Conservation (phyloP, 2,888 invertebrate genomes). For the Pherbina coryleti region DNA sequence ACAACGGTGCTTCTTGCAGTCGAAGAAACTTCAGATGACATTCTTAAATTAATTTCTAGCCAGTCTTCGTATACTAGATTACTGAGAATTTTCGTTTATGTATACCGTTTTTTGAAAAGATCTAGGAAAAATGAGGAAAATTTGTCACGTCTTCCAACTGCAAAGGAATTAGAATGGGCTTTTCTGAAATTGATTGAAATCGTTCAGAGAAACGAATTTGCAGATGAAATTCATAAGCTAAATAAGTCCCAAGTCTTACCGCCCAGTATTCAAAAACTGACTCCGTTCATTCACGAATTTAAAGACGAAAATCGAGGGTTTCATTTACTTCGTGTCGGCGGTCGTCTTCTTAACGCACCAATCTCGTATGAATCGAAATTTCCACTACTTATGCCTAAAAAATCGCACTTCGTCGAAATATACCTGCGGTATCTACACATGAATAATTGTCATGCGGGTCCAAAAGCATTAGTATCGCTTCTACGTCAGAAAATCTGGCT, state of each 20-base stretch:
- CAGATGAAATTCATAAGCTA: not conserved
- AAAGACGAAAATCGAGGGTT: too few species aligned
- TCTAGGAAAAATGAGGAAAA: too few species aligned
- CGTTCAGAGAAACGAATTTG: not conserved
- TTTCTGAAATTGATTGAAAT: not conserved
- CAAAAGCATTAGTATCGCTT: slow-evolving; percentile 25
- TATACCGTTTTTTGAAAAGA: too few species aligned
- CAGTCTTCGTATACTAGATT: too few species aligned
- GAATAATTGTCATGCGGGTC: slow-evolving; percentile 25
- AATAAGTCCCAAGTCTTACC: not conserved
- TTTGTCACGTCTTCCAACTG: not conserved
- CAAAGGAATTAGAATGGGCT: not conserved
- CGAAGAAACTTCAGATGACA: too few species aligned
- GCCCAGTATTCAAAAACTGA: not conserved
- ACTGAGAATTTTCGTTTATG: too few species aligned
- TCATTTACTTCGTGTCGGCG: not conserved
- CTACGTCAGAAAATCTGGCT: too few species aligned
- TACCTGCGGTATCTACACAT: not conserved
- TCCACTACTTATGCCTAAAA: not conserved
- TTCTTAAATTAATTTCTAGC: too few species aligned
- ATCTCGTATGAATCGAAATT: not conserved
- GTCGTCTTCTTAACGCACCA: not conserved
- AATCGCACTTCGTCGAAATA: not conserved
- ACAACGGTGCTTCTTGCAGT: not conserved
- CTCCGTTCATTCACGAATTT: not conserved